phyloP scores from a whole-genome alignment of 1,140 invertebrate genomes.

The Oscheius sp. region DNA sequence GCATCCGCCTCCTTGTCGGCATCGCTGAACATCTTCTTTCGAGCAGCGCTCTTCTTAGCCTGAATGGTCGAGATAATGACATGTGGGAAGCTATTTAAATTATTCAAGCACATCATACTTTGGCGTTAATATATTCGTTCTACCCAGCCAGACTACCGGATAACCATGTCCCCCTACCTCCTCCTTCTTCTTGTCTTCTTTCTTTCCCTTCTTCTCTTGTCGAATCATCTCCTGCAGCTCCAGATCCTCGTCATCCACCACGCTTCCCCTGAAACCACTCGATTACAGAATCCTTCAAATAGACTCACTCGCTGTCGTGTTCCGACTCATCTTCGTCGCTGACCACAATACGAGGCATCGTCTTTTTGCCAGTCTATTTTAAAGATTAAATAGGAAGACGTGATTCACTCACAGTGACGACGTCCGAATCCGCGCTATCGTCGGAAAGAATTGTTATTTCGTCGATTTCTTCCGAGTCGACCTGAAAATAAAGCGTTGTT shows the following conservation, averaged over 20 bases:
- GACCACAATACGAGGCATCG: not conserved
- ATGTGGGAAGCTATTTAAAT: not conserved
- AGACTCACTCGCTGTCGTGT: conserved; percentile 4
- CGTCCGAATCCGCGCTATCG: no score
- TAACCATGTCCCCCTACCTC: not conserved
- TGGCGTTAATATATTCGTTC: not conserved
- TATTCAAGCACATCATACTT: not conserved
- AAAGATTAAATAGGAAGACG: no score
- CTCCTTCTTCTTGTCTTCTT: conserved; percentile 5
- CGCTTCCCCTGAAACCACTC: conserved; percentile 1
- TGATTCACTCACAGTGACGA: no score
- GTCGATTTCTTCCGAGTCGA: no score
- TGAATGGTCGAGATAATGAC: not conserved
- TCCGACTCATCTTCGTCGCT: conserved; percentile 1
- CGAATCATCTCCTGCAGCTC: conserved; percentile 10
- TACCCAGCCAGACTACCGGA: not conserved
- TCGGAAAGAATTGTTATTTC: no score
- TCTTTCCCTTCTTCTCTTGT: conserved; percentile 16
- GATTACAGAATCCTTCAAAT: not conserved
- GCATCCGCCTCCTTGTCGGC: not conserved
- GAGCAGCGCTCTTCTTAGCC: not conserved
- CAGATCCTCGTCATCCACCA: conserved; percentile 28
- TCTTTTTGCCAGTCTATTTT: not conserved
- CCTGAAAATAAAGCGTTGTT: no score
- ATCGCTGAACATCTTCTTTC: not conserved